These are phyloP conservation scores for Dryobotodes eremita DNA, from an alignment of 2,888 invertebrate species.

Conservation along the genomic window DNA sequence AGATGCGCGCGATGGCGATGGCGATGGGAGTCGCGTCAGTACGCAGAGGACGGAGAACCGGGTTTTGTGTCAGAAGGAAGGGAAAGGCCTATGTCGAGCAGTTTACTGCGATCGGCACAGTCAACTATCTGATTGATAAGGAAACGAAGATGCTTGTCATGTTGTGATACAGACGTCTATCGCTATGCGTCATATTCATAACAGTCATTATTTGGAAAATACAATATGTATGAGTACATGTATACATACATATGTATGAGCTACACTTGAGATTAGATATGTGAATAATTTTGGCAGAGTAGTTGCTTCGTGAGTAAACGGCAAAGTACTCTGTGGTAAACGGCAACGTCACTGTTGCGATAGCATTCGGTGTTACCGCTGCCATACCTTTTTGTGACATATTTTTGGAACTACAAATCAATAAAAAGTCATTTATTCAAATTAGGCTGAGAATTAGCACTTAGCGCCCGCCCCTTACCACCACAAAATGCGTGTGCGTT, in stretches of 20 bases:
- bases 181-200: slow-evolving; percentile 36
- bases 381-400: not conserved
- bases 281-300: slow-evolving; percentile 19
- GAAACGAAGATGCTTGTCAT: not conserved
- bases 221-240: not conserved
- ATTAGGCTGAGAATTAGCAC: not conserved
- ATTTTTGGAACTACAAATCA: not conserved
- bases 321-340: not conserved
- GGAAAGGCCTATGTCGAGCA: not conserved
- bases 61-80: not conserved
- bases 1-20: no score
- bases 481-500: slow-evolving; percentile 20
- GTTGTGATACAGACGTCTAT: not conserved
- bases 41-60: not conserved
- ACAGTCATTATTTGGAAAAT: slow-evolving; percentile 40
- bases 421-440: not conserved
- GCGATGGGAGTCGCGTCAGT: no score
- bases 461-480: not conserved
- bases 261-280: slow-evolving; percentile 44
- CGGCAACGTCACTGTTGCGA: slow-evolving; percentile 11
- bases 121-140: not conserved
- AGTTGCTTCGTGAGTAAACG: not conserved
- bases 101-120: not conserved
- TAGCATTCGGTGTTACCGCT: not conserved
- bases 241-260: slow-evolving; percentile 25